Percentiles rank a stretch among this genome's conserved stretches.
These are phyloP conservation scores for Holocentrus rufus DNA, from an alignment of 2,797 vertebrate genomes.

Conservation along the genomic window DNA sequence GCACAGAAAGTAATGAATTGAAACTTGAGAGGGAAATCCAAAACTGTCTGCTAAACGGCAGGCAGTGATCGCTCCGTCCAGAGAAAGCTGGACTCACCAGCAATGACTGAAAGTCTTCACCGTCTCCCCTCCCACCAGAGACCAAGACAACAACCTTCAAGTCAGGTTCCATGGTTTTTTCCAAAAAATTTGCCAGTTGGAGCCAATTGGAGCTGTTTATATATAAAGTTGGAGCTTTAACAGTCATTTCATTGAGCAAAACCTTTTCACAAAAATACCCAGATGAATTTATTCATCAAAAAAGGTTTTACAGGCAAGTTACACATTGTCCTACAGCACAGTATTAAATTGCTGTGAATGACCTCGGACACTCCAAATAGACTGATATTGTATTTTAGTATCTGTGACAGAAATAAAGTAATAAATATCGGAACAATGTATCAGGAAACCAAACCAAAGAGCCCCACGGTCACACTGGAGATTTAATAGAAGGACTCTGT, in stretches of 20 bases:
- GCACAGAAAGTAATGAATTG: too few species aligned
- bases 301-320: not conserved
- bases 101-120: too few species aligned
- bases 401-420: not conserved
- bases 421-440: not conserved
- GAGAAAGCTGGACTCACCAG: too few species aligned
- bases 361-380: conserved; percentile 7
- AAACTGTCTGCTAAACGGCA: too few species aligned
- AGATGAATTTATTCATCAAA: not conserved
- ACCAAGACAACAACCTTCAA: too few species aligned
- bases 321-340: not conserved
- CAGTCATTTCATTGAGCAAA: not conserved
- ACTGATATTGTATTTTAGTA: not conserved
- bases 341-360: not conserved
- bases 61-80: too few species aligned
- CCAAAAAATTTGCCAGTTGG: too few species aligned
- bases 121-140: too few species aligned
- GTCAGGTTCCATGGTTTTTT: too few species aligned
- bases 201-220: too few species aligned
- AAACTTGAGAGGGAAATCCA: too few species aligned
- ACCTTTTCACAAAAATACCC: not conserved
- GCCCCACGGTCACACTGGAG: not conserved
- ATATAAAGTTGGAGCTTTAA: too few species aligned
- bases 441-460: not conserved
- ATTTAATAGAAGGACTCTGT: not conserved